Base-by-base conservation (phyloP, 1,140 invertebrate species). In the Magallana gigas region DNA sequence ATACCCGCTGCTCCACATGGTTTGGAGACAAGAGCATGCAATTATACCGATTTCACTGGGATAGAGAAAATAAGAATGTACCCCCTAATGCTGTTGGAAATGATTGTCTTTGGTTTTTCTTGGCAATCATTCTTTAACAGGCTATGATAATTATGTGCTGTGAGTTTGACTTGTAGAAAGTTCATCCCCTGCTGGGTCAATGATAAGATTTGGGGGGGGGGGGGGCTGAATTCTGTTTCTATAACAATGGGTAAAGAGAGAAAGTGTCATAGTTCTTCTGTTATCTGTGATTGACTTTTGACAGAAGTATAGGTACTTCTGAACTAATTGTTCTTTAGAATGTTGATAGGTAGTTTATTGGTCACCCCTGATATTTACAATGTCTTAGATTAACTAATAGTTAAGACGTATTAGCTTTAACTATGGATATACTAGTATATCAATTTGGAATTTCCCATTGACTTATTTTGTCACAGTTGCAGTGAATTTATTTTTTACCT, bases 271-370 rank as follows among this genome's bases (percentile, higher is more conserved):
- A 76, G 23, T 4, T 12, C 23, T 23, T 29, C 18, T 76, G 18
- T 76, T 76, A 76, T 76, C 68, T 12, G 68, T 76, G 68, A 76
- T 23, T 29, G 23, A 36, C 68, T 76, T 76, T 12, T 29, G 68
- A 29, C 12, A 12, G 36, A 48, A 62, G 60, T 29, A 23, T 23
- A 76, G 36, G 68, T 76, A 76, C 9, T 23, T 29, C 68, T 36
- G 18, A 29, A 76, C 36, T 48, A 48, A 48, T 48, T 48, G 36
- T 48, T 48, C 36, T 48, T 48, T 48, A 48, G 36, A 48, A 48
- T 48, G 36, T 48, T 48, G 5, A 48, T 48, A 5, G 36, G 36
- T 48, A 48, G 36, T 48, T 4, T 48, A 48, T 48, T 48, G 36
- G 36, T 48, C 36, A 48, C 36, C 36, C 36, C 36, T 48, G 36